phyloP scores from a whole-genome alignment of 2,888 invertebrate species.

The Vanessa cardui region DNA sequence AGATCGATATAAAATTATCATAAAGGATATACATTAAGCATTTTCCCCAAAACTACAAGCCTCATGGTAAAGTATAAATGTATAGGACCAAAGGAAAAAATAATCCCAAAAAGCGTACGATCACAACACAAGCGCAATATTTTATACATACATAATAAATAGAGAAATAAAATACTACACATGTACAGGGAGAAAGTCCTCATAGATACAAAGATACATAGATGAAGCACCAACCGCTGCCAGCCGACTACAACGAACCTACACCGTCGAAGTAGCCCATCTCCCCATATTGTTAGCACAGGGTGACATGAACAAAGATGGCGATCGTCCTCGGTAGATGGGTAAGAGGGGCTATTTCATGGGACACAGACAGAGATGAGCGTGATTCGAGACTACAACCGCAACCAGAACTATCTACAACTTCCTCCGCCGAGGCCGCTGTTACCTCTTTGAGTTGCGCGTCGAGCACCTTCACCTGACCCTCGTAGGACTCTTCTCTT shows the following conservation, averaged over 20 bases:
- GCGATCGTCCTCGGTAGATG: not conserved
- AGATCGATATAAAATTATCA: not conserved
- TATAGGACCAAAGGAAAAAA: constrained; percentile 24
- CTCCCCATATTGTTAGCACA: constrained; percentile 32
- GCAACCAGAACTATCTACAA: constrained; percentile 73
- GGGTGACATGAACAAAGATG: not conserved
- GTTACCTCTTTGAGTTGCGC: constrained; percentile 96
- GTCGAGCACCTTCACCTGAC: constrained; percentile 94
- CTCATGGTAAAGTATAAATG: constrained; percentile 9
- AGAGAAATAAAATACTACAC: constrained; percentile 67
- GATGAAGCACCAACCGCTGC: constrained; percentile 81
- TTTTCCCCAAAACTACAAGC: constrained; percentile 21
- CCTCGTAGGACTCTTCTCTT: constrained; percentile 96
- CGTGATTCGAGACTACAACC: constrained; percentile 71
- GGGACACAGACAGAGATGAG: constrained; percentile 66
- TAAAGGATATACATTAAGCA: constrained; percentile 4
- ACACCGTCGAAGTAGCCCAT: constrained; percentile 67
- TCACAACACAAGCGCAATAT: constrained; percentile 68
- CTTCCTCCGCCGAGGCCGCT: constrained; percentile 46
- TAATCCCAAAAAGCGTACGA: constrained; percentile 57
- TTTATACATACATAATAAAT: constrained; percentile 62
- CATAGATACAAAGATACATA: constrained; percentile 63
- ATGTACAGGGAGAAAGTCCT: constrained; percentile 58
- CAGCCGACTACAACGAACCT: constrained; percentile 65
- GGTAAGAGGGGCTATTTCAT: constrained; percentile 41